These are phyloP conservation scores for Heterodera carotae DNA, from an alignment of 1,140 invertebrate species.

Conservation along the genomic window DNA sequence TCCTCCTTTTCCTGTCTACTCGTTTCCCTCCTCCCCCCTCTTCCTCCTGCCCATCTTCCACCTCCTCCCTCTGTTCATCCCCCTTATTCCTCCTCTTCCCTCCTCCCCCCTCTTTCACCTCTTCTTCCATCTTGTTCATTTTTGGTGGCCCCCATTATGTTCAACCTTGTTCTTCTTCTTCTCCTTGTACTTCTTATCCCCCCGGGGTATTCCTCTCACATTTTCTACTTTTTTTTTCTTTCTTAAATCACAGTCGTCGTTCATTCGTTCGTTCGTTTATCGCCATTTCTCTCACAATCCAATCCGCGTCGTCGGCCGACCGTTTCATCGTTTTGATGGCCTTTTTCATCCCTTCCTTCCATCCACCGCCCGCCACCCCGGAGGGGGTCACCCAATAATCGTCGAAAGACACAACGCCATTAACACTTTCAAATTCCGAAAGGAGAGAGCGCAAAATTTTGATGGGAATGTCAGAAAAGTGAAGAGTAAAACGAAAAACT, in stretches of 20 bases:
- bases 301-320: background rate
- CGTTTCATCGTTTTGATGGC: slow-evolving; percentile 2
- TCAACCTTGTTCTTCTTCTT: too few relatives aligned
- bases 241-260: too few relatives aligned
- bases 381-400: background rate
- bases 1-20: background rate
- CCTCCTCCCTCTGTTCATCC: too few relatives aligned
- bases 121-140: too few relatives aligned
- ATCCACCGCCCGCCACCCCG: too few relatives aligned
- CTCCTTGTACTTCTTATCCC: too few relatives aligned
- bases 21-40: background rate
- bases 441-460: background rate
- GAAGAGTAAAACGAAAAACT: background rate
- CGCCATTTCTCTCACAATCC: background rate
- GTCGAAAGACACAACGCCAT: background rate
- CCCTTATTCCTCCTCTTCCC: too few relatives aligned
- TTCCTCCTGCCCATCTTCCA: background rate
- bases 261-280: too few relatives aligned
- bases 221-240: too few relatives aligned
- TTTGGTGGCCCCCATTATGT: too few relatives aligned
- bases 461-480: background rate
- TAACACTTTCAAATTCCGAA: background rate
- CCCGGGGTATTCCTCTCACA: too few relatives aligned
- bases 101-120: too few relatives aligned
- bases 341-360: background rate